These are phyloP conservation scores for Ranitomeya variabilis DNA, from an alignment of 2,113 vertebrate species.

Conservation along the genomic window DNA sequence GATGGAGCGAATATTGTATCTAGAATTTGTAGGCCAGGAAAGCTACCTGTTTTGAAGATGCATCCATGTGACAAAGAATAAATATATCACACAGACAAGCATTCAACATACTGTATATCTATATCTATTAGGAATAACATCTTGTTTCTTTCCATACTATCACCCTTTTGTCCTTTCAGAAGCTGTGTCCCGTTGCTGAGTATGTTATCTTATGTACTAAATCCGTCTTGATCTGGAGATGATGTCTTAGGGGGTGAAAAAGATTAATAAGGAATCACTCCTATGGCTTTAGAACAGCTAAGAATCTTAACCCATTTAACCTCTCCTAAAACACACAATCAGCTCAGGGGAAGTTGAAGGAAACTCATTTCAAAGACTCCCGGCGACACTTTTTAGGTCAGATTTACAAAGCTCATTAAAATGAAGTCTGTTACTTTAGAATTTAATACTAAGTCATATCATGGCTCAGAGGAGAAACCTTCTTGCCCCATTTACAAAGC, in stretches of 20 bases:
- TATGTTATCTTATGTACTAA: slow-evolving; percentile 79
- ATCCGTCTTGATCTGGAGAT: slow-evolving; percentile 89
- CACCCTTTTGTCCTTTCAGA: slow-evolving; percentile 68
- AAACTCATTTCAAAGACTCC: slow-evolving; percentile 77
- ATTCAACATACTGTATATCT: neutral
- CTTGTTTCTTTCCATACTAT: slow-evolving; percentile 59
- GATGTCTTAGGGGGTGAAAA: slow-evolving; percentile 87
- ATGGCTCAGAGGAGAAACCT: slow-evolving; percentile 66
- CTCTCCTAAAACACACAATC: slow-evolving; percentile 77
- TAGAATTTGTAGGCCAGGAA: neutral
- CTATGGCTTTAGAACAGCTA: slow-evolving; percentile 86
- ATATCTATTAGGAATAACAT: slow-evolving; percentile 15
- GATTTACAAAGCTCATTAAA: slow-evolving; percentile 71
- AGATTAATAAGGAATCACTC: slow-evolving; percentile 93
- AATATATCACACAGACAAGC: neutral
- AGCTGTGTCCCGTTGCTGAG: slow-evolving; percentile 70
- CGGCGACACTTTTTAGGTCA: slow-evolving; percentile 72
- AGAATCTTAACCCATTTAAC: slow-evolving; percentile 94
- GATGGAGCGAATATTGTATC: neutral
- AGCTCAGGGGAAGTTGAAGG: slow-evolving; percentile 74
- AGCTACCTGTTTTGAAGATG: too few species aligned
- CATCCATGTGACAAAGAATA: too few species aligned
- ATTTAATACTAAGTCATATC: slow-evolving; percentile 71
- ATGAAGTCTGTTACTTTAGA: slow-evolving; percentile 70
- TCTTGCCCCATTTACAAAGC: slow-evolving; percentile 72